Base-by-base conservation (phyloP, 2,113 vertebrate genomes). In the Indri indri region DNA sequence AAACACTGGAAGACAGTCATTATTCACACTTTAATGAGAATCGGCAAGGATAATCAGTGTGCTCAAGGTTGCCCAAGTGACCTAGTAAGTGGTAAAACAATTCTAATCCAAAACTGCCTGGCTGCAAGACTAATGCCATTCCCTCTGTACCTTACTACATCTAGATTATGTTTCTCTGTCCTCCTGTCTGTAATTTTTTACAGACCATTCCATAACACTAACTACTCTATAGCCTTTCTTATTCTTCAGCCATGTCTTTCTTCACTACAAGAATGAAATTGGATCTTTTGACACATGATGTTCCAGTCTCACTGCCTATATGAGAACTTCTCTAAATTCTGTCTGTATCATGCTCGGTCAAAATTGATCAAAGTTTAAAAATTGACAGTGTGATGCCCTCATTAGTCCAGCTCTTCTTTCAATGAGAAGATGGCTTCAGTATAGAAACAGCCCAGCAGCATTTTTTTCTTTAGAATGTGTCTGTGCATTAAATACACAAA, bases 331-430 rank as follows among this genome's bases (percentile, higher is more conserved):
- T 96, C 66, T 68, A 37, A 73, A 83, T 94, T 83, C 54, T 93
- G 45, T 81, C 93, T 84, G 23, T 37, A 80, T 68, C 68, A 88
- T 5, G 22, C 52, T 87, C 52, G 81, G 59, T 45, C 18, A 65
- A 93, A 94, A 57, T 4, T 96, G 89, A 96, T 97, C 86, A 91
- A 96, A 96, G 86, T 91, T 96, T 82, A 84, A 71, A 96, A 76
- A 94, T 9, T 95, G 86, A 82, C 70, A 93, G 66, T 70, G 50
- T 7, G 12, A 94, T 77, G 50, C 88, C 65, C 73, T 96, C 82
- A 92, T 96, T 89, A 95, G 88, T 81, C 42, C 73, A 52, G 20
- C 4, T 92, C 73, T 52, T 54, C 70, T 66, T 79, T 96, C 82
- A 74, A 3, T 47, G 57, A 96, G 40, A 95, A 50, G 47, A 71